Evolutionary conservation across 2,888 invertebrate genomes (phyloP).

Genomic region (Xestia c-nigrum): DNA sequence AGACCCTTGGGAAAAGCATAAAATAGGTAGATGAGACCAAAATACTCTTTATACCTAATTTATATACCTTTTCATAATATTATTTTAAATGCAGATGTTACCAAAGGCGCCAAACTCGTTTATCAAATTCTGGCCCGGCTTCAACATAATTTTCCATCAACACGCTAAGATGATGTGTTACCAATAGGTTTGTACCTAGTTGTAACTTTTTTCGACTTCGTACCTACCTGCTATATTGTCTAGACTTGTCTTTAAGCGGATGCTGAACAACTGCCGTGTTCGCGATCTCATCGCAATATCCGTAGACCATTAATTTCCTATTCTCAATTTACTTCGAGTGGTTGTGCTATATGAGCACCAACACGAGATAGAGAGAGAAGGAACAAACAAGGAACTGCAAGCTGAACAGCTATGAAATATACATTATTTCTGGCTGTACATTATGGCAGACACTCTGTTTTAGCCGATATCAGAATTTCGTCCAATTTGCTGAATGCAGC

Average conservation of each 20-base stretch:
- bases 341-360: background rate
- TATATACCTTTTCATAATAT: background rate
- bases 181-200: background rate
- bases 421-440: background rate
- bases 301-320: slow-evolving; percentile 53
- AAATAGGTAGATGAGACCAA: too few species aligned
- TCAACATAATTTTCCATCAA: background rate
- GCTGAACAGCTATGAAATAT: background rate
- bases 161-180: background rate
- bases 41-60: too few species aligned
- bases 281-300: slow-evolving; percentile 47
- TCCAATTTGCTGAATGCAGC: background rate
- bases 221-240: background rate
- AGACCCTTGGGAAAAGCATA: too few species aligned
- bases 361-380: background rate
- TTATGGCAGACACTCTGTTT: background rate
- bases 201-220: too few species aligned
- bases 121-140: background rate
- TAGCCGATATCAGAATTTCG: background rate
- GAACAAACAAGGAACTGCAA: background rate
- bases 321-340: slow-evolving; percentile 19
- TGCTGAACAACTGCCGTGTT: slow-evolving; percentile 34
- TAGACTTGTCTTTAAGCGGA: slow-evolving; percentile 22
- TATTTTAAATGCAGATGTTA: background rate
- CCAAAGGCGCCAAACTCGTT: background rate